Conservation (phyloP, 1,140 invertebrate genomes). For the Cyclargus thomasi region DNA sequence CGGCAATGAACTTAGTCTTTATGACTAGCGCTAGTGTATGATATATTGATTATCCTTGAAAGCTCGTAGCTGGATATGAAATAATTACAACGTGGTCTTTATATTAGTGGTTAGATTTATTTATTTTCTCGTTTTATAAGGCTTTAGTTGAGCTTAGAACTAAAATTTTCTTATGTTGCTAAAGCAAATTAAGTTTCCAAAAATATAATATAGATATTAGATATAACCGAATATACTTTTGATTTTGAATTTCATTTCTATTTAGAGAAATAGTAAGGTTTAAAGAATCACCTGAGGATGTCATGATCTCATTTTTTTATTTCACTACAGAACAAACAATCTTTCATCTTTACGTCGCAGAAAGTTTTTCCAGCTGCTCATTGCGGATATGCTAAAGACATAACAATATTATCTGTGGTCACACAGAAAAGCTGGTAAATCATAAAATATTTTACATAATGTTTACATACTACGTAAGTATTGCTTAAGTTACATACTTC, state of each 20-base stretch:
- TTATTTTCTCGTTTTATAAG: no score
- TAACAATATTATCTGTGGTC: neutral
- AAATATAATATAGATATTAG: no score
- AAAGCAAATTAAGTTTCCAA: no score
- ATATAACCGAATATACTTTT: no score
- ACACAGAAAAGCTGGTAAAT: neutral
- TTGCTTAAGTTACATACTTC: neutral
- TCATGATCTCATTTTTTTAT: no score
- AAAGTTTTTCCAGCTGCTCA: neutral
- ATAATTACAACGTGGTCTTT: neutral
- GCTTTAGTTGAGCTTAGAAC: no score
- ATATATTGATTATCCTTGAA: neutral
- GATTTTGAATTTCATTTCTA: no score
- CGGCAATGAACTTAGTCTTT: neutral
- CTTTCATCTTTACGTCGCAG: no score
- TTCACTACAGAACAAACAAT: no score
- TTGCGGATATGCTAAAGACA: neutral
- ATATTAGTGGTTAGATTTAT: neutral
- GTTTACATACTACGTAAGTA: neutral
- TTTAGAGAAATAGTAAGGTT: no score
- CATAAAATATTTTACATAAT: neutral
- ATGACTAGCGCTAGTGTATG: neutral
- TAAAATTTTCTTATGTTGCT: no score
- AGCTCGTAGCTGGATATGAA: neutral
- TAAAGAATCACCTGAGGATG: no score